phyloP scores from a whole-genome alignment of 2,888 invertebrate species.

The Andricus curvator region DNA sequence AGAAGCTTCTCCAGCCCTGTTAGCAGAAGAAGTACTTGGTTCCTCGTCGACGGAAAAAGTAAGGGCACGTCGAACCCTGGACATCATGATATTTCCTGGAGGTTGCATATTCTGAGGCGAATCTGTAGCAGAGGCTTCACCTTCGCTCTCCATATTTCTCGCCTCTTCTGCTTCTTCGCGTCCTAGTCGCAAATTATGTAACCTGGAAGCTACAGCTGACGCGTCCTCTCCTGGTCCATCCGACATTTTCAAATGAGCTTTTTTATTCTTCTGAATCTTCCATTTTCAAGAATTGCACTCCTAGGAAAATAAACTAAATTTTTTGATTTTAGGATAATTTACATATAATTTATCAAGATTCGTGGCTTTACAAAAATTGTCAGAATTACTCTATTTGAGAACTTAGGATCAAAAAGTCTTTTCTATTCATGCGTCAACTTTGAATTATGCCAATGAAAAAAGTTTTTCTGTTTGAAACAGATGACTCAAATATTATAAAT shows the following conservation, averaged over 20 bases:
- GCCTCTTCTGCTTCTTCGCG: slow-evolving; percentile 58
- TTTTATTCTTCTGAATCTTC: not conserved
- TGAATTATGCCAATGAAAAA: too few species aligned
- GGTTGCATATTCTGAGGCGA: slow-evolving; percentile 68
- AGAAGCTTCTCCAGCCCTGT: slow-evolving; percentile 62
- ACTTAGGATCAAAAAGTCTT: too few species aligned
- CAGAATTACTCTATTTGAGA: too few species aligned
- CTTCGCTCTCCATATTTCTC: slow-evolving; percentile 54
- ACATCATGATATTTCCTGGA: slow-evolving; percentile 64
- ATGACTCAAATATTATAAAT: too few species aligned
- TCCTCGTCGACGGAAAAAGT: slow-evolving; percentile 69
- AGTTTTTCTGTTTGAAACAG: too few species aligned
- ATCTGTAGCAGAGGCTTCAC: slow-evolving; percentile 56
- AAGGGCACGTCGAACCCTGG: slow-evolving; percentile 66
- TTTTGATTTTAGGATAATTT: not conserved
- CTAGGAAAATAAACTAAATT: not conserved
- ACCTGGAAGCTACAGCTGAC: slow-evolving; percentile 61
- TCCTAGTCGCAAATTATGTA: slow-evolving; percentile 63
- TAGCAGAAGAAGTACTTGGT: slow-evolving; percentile 61
- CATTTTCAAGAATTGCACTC: not conserved
- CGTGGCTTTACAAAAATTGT: too few species aligned
- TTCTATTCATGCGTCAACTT: too few species aligned
- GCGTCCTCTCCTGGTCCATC: slow-evolving; percentile 64
- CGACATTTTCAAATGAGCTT: slow-evolving; percentile 64
- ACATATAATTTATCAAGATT: too few species aligned